Percentiles rank a stretch among this genome's conserved stretches.
Evolutionary conservation across 2,888 invertebrate species (phyloP).

Genomic region (Ophion slaviceki): DNA sequence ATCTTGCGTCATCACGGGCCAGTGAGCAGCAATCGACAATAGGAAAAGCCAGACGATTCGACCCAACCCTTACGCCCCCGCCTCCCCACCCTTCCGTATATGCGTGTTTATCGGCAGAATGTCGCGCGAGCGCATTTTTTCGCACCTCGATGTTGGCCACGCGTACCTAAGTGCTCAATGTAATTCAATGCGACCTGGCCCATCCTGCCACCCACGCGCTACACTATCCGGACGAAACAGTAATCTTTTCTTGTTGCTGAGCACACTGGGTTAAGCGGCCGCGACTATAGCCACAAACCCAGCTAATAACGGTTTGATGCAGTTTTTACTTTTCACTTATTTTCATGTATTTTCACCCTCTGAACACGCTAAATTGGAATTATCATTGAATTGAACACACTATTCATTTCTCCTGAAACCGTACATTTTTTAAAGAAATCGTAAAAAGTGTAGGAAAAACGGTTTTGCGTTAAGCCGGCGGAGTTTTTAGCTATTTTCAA

Average conservation of each 20-base stretch:
- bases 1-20: constrained; percentile 71
- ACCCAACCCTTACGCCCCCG: constrained; percentile 26
- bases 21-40: constrained; percentile 71
- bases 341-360: too few species aligned
- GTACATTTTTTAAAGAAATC: too few species aligned
- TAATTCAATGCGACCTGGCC: constrained; percentile 75
- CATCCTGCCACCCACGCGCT: constrained; percentile 67
- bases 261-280: not conserved
- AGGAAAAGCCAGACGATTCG: constrained; percentile 68
- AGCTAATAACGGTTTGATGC: too few species aligned
- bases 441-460: too few species aligned
- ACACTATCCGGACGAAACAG: not conserved
- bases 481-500: too few species aligned
- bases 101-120: not conserved
- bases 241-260: not conserved
- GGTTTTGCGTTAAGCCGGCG: too few species aligned
- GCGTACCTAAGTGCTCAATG: constrained; percentile 62
- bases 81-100: not conserved
- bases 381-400: too few species aligned
- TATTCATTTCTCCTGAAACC: too few species aligned
- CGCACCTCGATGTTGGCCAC: constrained; percentile 4
- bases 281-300: too few species aligned
- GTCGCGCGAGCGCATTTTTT: constrained; percentile 4
- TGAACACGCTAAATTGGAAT: too few species aligned
- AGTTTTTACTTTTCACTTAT: too few species aligned